These are phyloP conservation scores for Heterodera carotae DNA, from an alignment of 1,140 invertebrate species.

Conservation along the genomic window DNA sequence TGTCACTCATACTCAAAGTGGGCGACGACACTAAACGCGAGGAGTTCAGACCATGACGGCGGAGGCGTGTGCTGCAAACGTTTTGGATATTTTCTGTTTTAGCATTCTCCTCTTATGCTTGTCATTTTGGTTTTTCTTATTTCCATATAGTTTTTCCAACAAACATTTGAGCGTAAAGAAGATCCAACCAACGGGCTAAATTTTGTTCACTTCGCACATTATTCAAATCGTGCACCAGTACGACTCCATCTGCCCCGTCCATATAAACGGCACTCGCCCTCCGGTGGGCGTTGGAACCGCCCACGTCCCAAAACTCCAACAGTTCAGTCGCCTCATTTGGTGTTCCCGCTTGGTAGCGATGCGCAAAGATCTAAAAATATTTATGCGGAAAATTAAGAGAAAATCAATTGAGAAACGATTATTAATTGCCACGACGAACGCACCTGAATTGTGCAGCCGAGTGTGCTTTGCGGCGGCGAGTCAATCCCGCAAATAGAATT, in stretches of 20 bases:
- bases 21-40: conserved; percentile 18
- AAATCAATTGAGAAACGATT: background rate
- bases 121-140: background rate
- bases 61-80: background rate
- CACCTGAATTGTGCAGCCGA: conserved; percentile 52
- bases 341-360: conserved; percentile 52
- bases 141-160: background rate
- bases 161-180: conserved; percentile 24
- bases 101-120: background rate
- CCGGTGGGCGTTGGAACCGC: conserved; percentile 44
- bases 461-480: conserved; percentile 48
- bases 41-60: conserved; percentile 18
- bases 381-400: conserved; percentile 7
- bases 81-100: background rate
- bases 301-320: conserved; percentile 53
- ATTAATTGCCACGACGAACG: conserved; percentile 4
- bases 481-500: conserved; percentile 49
- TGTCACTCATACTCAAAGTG: conserved; percentile 2
- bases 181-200: conserved; percentile 38
- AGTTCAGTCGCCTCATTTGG: conserved; percentile 49
- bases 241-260: conserved; percentile 49
- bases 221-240: conserved; percentile 50
- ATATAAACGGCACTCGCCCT: conserved; percentile 41
- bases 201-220: conserved; percentile 51
- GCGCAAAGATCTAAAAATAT: conserved; percentile 49